A percentile compares a stretch with the other conserved stretches of the same genome.
These are phyloP conservation scores for Drosophila incognita DNA, from an alignment of 2,888 invertebrate genomes.

Conservation along the genomic window DNA sequence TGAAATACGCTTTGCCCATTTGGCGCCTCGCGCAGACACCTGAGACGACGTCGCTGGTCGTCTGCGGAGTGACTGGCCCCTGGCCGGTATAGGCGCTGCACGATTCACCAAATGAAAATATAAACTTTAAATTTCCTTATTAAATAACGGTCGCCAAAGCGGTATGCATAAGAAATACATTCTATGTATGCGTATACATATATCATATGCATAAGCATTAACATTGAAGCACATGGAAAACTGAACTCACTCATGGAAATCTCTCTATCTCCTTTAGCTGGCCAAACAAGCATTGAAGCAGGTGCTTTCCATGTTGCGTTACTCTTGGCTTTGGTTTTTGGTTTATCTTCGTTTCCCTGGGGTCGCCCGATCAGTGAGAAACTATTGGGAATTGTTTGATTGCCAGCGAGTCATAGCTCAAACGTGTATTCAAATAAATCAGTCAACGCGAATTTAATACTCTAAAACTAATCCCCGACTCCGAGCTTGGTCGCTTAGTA, in stretches of 20 bases:
- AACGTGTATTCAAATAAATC: slow-evolving; percentile 49
- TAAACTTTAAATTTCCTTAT: slow-evolving; percentile 74
- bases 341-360: neutral
- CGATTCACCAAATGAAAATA: slow-evolving; percentile 65
- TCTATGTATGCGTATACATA: slow-evolving; percentile 6
- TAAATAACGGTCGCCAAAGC: slow-evolving; percentile 73
- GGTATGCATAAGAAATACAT: slow-evolving; percentile 33
- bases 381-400: slow-evolving; percentile 47
- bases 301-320: slow-evolving; percentile 37
- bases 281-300: slow-evolving; percentile 5
- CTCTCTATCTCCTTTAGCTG: neutral
- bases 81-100: slow-evolving; percentile 42
- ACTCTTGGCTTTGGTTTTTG: slow-evolving; percentile 7
- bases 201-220: neutral
- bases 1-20: slow-evolving; percentile 67
- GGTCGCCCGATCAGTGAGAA: slow-evolving; percentile 30
- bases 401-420: slow-evolving; percentile 53
- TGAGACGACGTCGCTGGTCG: slow-evolving; percentile 41
- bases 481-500: neutral
- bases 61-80: slow-evolving; percentile 33
- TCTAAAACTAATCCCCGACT: neutral
- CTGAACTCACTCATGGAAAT: slow-evolving; percentile 13
- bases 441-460: slow-evolving; percentile 12
- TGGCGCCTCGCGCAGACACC: slow-evolving; percentile 62
- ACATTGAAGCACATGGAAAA: slow-evolving; percentile 9